These are phyloP conservation scores for Stichopus chloronotus DNA, from an alignment of 35 echinoderm and acorn worm genomes.

Conservation along the genomic window DNA sequence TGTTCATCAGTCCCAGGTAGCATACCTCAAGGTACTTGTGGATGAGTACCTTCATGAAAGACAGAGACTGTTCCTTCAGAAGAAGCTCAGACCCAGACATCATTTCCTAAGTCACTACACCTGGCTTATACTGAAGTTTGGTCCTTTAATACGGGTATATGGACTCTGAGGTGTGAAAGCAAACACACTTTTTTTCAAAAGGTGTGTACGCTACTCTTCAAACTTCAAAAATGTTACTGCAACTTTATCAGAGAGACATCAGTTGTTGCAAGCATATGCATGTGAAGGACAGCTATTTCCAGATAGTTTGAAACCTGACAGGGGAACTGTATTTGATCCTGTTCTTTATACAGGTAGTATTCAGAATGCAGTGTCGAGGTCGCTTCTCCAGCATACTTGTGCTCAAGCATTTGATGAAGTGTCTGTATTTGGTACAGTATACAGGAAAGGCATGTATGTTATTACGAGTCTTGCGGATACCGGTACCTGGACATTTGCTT, in stretches of 20 bases:
- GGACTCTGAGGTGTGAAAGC: slow-evolving; percentile 69
- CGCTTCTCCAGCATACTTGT: slow-evolving; percentile 5
- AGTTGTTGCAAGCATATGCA: slow-evolving; percentile 57
- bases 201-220: slow-evolving; percentile 50
- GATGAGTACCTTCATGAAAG: slow-evolving; percentile 71
- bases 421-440: slow-evolving; percentile 52
- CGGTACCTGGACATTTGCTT: slow-evolving; percentile 25
- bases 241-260: slow-evolving; percentile 65
- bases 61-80: slow-evolving; percentile 37
- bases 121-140: slow-evolving; percentile 45
- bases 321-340: slow-evolving; percentile 32
- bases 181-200: slow-evolving; percentile 69
- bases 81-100: slow-evolving; percentile 57
- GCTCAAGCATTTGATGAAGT: slow-evolving; percentile 49
- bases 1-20: slow-evolving; percentile 48
- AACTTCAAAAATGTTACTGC: slow-evolving; percentile 46
- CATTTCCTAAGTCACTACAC: slow-evolving; percentile 52
- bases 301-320: slow-evolving; percentile 44
- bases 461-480: slow-evolving; percentile 1
- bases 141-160: slow-evolving; percentile 67
- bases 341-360: slow-evolving; percentile 54
- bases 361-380: slow-evolving; percentile 15
- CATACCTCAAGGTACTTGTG: slow-evolving; percentile 60
- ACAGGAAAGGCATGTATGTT: slow-evolving; percentile 64
- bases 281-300: slow-evolving; percentile 23